Evolutionary conservation across 2,797 vertebrate species (phyloP).

Genomic region (Toxotes lorentzi): DNA sequence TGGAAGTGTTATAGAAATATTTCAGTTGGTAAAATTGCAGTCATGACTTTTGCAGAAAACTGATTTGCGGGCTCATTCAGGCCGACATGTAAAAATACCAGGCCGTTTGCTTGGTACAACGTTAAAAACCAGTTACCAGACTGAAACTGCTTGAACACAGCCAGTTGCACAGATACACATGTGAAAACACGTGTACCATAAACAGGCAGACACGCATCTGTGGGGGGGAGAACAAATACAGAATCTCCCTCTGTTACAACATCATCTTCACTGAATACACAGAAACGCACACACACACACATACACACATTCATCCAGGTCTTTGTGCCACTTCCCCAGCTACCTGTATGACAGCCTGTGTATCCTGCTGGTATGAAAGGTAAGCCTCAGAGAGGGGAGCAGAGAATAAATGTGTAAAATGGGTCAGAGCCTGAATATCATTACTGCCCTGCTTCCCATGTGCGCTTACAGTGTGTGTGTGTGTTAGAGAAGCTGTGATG

Average conservation of each 20-base stretch:
- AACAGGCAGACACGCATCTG: conserved; percentile 11
- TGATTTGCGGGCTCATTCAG: neutral
- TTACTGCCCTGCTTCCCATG: conserved; percentile 60
- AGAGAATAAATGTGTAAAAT: conserved; percentile 82
- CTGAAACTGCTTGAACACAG: neutral
- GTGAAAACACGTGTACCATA: neutral
- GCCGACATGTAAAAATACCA: neutral
- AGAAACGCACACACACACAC: conserved; percentile 24
- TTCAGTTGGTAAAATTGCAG: neutral
- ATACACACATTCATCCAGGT: conserved; percentile 44
- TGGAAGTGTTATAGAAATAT: neutral
- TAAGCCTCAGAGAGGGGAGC: conserved; percentile 72
- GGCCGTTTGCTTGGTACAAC: neutral
- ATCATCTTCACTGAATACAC: conserved; percentile 23
- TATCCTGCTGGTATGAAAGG: conserved; percentile 69
- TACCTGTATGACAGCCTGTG: conserved; percentile 66
- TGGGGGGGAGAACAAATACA: conserved; percentile 39
- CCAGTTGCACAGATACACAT: neutral
- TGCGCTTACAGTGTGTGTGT: conserved; percentile 31
- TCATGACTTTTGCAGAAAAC: conserved; percentile 1
- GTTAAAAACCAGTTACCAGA: neutral
- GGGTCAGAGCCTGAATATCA: conserved; percentile 84
- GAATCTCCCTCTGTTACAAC: conserved; percentile 18
- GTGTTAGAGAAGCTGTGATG: conserved; percentile 44
- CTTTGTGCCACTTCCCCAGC: conserved; percentile 63